Base-by-base conservation (phyloP, 2,888 invertebrate species). In the Heliconius cydno region DNA sequence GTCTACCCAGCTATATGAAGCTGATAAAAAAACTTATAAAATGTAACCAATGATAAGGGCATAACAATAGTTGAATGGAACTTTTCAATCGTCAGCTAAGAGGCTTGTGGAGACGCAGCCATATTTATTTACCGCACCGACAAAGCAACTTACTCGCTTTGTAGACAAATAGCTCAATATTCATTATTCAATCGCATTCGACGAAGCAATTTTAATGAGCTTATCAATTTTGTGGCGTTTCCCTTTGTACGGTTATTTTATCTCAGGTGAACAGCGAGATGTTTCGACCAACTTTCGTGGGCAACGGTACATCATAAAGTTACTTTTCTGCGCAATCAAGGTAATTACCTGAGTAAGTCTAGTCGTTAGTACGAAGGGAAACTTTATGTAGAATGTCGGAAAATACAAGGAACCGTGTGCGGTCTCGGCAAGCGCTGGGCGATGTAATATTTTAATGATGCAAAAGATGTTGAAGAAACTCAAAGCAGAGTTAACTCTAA, bases 81-180 rank as follows among this genome's bases (percentile, higher is more conserved):
- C 90, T 93, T 92, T 94, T 90, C 93, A 92, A 92, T 92, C 89
- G 91, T 66, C 84, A 88, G 91, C 89, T 93, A 94, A 94, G 94
- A 91, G 92, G 93, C 92, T 94, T 93, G 91, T 85, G 91, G 90
- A 84, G 86, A 88, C 88, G 86, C 84, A 86, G 83, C 86, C 86
- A 90, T 92, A 92, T 92, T 92, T 93, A 93, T 92, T 93, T 92
- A 91, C 91, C 88, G 86, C 90, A 85, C 82, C 79, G 83, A 81
- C 85, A 84, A 78, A 81, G 82, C 81, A 85, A 86, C 84, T 86
- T 84, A 84, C 84, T 86, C 87, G 87, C 88, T 90, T 89, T 89
- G 90, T 87, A 85, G 85, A 87, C 89, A 87, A 86, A 88, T 88
- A 91, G 75, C 89, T 89, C 89, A 84, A 80, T 87, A 87, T 91